Conservation (phyloP, 1,140 invertebrate genomes). For the Nebria ingens region DNA sequence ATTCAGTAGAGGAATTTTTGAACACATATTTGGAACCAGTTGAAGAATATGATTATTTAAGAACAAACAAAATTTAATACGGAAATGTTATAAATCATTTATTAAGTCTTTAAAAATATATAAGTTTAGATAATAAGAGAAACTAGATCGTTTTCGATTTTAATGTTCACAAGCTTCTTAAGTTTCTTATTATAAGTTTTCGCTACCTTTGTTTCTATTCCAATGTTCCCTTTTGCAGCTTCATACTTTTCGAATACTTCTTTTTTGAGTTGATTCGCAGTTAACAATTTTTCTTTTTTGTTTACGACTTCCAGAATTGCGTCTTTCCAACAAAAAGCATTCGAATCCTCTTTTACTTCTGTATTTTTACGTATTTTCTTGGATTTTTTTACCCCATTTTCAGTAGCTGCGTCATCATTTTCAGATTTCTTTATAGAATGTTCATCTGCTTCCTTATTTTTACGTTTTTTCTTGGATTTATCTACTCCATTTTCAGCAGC, state of each 20-base stretch:
- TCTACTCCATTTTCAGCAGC: slow-evolving; percentile 18
- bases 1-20: slow-evolving; percentile 90
- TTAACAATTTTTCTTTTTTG: no score
- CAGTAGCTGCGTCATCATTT: neutral
- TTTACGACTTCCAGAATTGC: slow-evolving; percentile 8
- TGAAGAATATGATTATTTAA: slow-evolving; percentile 45
- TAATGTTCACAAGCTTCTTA: slow-evolving; percentile 28
- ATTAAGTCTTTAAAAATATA: no score
- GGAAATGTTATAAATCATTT: no score
- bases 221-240: slow-evolving; percentile 21
- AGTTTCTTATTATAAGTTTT: slow-evolving; percentile 37
- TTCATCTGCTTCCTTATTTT: neutral
- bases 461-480: slow-evolving; percentile 14
- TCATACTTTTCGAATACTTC: slow-evolving; percentile 29
- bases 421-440: slow-evolving; percentile 15
- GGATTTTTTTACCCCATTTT: slow-evolving; percentile 13
- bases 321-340: neutral
- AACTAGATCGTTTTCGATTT: slow-evolving; percentile 21
- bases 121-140: no score
- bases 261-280: slow-evolving; percentile 23
- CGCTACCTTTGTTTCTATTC: slow-evolving; percentile 28
- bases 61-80: slow-evolving; percentile 46
- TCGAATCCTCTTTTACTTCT: slow-evolving; percentile 16
- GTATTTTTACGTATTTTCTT: slow-evolving; percentile 13
- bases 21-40: slow-evolving; percentile 63